phyloP scores from a whole-genome alignment of 2,113 vertebrate genomes.

The Callipepla californica region DNA sequence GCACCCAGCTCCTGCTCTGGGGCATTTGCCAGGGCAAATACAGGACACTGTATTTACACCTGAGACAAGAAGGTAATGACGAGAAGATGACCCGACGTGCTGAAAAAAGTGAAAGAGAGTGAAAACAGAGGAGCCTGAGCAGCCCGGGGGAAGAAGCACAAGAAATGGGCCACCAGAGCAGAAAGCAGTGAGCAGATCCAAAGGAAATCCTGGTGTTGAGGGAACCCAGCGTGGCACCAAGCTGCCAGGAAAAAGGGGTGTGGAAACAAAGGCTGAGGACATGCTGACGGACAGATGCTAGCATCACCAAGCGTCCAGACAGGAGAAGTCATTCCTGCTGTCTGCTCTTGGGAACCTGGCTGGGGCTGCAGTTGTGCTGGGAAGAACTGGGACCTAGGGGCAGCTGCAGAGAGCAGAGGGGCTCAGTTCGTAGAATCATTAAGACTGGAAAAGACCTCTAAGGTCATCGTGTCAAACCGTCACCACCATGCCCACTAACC shows the following conservation, averaged over 20 bases:
- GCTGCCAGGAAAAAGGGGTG: slow-evolving; percentile 61
- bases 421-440: neutral
- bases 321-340: neutral
- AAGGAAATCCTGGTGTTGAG: neutral
- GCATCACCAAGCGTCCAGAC: neutral
- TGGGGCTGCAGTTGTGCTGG: neutral
- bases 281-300: neutral
- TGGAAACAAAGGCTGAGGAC: slow-evolving; percentile 3
- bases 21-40: no score
- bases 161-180: neutral
- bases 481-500: no score
- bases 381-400: neutral
- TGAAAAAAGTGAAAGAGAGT: neutral
- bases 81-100: neutral
- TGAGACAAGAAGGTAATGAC: neutral
- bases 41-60: neutral
- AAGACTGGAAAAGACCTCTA: no score
- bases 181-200: accelerated
- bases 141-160: neutral
- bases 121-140: neutral
- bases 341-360: neutral
- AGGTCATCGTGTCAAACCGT: no score
- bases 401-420: neutral
- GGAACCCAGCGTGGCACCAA: neutral
- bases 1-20: neutral